Percentiles rank a stretch among this genome's conserved stretches.
Conservation (phyloP, 1,140 invertebrate genomes). For the Neodiprion fabricii region DNA sequence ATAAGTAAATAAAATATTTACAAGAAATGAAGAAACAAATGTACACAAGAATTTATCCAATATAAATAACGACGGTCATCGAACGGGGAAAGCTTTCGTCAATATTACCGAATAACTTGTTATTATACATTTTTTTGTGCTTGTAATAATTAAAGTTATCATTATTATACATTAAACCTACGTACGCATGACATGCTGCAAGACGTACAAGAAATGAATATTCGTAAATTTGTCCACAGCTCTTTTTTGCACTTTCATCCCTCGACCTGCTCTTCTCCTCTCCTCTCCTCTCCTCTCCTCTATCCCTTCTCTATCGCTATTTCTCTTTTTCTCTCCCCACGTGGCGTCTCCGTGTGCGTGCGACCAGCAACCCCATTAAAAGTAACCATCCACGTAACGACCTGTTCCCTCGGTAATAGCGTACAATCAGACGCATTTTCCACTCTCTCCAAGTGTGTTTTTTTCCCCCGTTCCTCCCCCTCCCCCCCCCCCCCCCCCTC, state of each 20-base stretch:
- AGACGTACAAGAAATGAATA: too few species aligned
- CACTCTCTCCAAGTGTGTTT: neutral
- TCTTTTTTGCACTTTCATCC: slow-evolving; percentile 24
- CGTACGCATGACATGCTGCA: too few species aligned
- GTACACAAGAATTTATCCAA: too few species aligned
- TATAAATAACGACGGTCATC: too few species aligned
- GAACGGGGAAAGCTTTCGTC: too few species aligned
- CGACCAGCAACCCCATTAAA: slow-evolving; percentile 1
- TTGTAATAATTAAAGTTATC: too few species aligned
- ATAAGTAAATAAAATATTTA: too few species aligned
- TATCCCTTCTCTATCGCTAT: neutral
- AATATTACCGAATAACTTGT: too few species aligned
- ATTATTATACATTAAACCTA: too few species aligned
- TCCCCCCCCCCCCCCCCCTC: neutral
- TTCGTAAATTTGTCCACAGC: slow-evolving; percentile 12
- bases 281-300: neutral
- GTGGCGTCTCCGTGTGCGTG: neutral
- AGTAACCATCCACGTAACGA: slow-evolving; percentile 7
- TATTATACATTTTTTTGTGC: too few species aligned
- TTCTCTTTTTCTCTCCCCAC: neutral
- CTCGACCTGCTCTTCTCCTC: neutral
- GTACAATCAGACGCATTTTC: slow-evolving; percentile 5
- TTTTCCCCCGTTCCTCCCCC: neutral
- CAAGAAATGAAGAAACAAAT: too few species aligned
- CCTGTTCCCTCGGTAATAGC: slow-evolving; percentile 1